Evolutionary conservation across 2,113 vertebrate species (phyloP), one percentile per base, ranked within the genome.

Genomic region (Sigmodon hispidus): DNA sequence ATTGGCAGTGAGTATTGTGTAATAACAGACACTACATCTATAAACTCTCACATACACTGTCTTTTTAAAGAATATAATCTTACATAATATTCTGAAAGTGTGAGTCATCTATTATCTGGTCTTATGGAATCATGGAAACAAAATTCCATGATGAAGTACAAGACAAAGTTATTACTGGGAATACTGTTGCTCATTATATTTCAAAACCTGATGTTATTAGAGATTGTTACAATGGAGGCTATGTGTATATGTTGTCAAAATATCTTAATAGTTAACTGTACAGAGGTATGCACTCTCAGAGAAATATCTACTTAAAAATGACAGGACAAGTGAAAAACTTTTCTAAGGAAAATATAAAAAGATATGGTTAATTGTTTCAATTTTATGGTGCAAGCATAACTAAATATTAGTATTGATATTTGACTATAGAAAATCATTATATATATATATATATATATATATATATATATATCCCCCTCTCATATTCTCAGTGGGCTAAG

Each of bases 311-410:
- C 36, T 90, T 26, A 22, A 87, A 94, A 93, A 92, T 69, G 26
- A 16, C 36, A 85, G 21, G 16, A 5, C 31, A 90, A 69, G 1
- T 69, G 11, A 86, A 36, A 89, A 93, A 57, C 7, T 1, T 34
- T 93, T 93, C 79, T 45, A 52, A 79, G 59, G 22, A 59, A 67
- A 90, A 94, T 59, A 21, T 55, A 22, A 80, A 45, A 89, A n/a
- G n/a, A 59, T 45, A 70, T 29, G 69, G 6, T 3, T 72, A 89
- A 69, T 57, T 83, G 19, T 75, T 17, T 65, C 90, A 94, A 84
- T 70, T 77, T 31, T 17, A 77, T 83, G 19, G 29, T 81, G 2
- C 16, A 52, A 19, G 43, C 11, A 1, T 24, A 70, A 31, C 11
- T 21, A 70, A n/a, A 70, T 70, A 48, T 75, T 89, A 45, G 59